phyloP scores from a whole-genome alignment of 2,797 vertebrate genomes.

The Acanthopagrus latus region DNA sequence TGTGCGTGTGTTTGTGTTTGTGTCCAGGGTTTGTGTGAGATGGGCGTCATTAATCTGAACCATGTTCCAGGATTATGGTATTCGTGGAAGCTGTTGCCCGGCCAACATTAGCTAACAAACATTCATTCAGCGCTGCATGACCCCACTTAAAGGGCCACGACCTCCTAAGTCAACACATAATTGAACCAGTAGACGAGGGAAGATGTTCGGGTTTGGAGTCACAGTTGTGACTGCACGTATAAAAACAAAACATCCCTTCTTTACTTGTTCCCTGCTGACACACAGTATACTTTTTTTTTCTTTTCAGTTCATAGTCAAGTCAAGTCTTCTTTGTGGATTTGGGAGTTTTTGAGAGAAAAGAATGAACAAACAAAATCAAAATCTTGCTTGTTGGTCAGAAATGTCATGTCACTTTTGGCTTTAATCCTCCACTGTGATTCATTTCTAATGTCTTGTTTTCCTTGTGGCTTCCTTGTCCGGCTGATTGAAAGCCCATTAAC shows the following conservation, averaged over 20 bases:
- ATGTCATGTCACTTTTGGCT: too few species aligned
- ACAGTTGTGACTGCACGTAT: too few species aligned
- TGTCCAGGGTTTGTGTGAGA: conserved; percentile 12
- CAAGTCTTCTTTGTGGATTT: background rate
- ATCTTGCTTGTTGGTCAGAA: background rate
- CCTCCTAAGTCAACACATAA: conserved; percentile 18
- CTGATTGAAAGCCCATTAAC: background rate
- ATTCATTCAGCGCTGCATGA: conserved; percentile 24
- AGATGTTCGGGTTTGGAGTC: conserved; percentile 1
- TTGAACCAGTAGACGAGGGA: background rate
- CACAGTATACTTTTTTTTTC: background rate
- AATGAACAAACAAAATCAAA: background rate
- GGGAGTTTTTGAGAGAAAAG: background rate
- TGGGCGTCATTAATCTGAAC: conserved; percentile 52
- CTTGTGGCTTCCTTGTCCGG: background rate
- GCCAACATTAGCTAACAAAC: conserved; percentile 45
- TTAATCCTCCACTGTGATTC: background rate
- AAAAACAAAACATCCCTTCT: background rate
- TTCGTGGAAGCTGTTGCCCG: conserved; percentile 23
- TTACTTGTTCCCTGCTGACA: background rate
- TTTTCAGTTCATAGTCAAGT: background rate
- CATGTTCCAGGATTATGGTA: conserved; percentile 55
- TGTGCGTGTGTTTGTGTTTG: conserved; percentile 22
- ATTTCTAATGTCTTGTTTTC: background rate
- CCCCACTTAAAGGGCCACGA: conserved; percentile 20